A percentile compares a stretch with the other conserved stretches of the same genome.
These are phyloP conservation scores for Phragmatobia fuliginosa DNA, from an alignment of 2,888 invertebrate genomes.

Conservation along the genomic window DNA sequence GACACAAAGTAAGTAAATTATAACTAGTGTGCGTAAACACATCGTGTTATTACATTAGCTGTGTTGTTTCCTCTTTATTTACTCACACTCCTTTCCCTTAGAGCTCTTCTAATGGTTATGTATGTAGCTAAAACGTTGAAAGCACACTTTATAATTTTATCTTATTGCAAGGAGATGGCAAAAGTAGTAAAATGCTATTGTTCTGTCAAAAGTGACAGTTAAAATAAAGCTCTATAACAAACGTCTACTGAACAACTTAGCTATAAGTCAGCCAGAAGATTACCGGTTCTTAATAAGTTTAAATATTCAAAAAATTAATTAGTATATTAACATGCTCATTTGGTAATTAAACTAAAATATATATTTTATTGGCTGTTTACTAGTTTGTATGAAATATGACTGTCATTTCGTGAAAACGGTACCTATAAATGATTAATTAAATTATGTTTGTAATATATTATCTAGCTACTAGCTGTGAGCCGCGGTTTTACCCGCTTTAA, in stretches of 20 bases:
- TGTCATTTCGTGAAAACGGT: constrained; percentile 19
- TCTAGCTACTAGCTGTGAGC: too few species aligned
- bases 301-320: constrained; percentile 31
- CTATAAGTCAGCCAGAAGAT: background rate
- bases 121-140: background rate
- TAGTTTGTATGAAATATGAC: constrained; percentile 24
- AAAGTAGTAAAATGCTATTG: too few species aligned
- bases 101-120: background rate
- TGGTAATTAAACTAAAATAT: constrained; percentile 29
- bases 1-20: too few species aligned
- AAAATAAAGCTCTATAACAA: constrained; percentile 1
- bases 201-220: background rate
- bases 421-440: constrained; percentile 23
- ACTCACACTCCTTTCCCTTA: too few species aligned
- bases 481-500: too few species aligned
- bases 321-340: constrained; percentile 36
- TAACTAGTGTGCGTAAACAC: too few species aligned
- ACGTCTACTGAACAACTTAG: background rate
- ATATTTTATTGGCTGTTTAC: constrained; percentile 41
- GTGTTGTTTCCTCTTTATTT: too few species aligned
- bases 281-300: constrained; percentile 23
- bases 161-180: too few species aligned
- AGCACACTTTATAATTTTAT: too few species aligned
- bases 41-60: too few species aligned
- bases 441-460: constrained; percentile 25